A percentile compares a stretch with the other conserved stretches of the same genome.
Conservation (phyloP, 37 sponge, comb jelly and placozoan genomes). For the Tethya wilhelma region DNA sequence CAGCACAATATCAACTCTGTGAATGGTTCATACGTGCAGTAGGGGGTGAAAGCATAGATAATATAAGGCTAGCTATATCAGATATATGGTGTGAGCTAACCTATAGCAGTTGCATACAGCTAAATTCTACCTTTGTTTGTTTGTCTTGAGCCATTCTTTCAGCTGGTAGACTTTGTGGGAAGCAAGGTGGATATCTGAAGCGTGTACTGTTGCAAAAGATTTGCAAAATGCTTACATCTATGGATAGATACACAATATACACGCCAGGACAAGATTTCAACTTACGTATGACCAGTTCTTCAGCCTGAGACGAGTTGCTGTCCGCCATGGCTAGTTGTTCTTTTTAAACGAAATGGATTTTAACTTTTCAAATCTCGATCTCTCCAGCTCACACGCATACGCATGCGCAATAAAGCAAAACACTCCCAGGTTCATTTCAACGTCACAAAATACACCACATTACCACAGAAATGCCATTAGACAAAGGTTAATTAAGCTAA, state of each 20-base stretch:
- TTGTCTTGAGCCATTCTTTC: constrained; percentile 46
- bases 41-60: neutral
- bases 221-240: neutral
- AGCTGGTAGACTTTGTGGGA: constrained; percentile 55
- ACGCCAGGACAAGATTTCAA: neutral
- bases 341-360: too few species aligned
- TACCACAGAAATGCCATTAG: too few species aligned
- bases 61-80: neutral
- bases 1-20: constrained; percentile 73
- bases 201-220: constrained; percentile 62
- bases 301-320: too few species aligned
- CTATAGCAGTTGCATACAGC: too few species aligned
- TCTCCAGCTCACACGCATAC: too few species aligned
- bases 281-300: neutral
- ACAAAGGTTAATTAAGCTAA: too few species aligned
- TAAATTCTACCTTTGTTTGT: constrained; percentile 11
- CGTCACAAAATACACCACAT: too few species aligned
- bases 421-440: too few species aligned
- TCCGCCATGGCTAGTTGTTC: too few species aligned
- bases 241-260: neutral
- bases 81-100: too few species aligned
- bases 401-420: too few species aligned
- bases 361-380: too few species aligned
- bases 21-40: neutral
- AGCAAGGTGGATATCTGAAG: constrained; percentile 69